These are phyloP conservation scores for Steinernema khuongi DNA, from an alignment of 1,140 invertebrate species.

Conservation along the genomic window DNA sequence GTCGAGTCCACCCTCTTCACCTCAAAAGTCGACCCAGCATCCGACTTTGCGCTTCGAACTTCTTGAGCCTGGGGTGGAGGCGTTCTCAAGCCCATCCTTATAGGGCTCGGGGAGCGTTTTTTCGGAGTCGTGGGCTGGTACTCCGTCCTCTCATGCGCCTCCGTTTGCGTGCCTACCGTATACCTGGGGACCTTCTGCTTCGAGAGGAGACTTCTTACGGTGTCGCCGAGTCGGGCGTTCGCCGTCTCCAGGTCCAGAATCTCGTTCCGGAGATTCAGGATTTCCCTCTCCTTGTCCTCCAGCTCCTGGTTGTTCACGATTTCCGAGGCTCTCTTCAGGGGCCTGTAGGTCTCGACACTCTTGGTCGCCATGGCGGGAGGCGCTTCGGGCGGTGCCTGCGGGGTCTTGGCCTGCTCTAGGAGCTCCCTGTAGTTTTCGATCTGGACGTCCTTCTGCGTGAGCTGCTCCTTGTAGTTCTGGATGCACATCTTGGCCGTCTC, in stretches of 20 bases:
- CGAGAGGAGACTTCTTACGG: not conserved
- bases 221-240: not conserved
- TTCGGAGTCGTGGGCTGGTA: no score
- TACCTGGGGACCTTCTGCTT: not conserved
- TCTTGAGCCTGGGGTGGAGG: not conserved
- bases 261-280: not conserved
- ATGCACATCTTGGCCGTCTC: slow-evolving; percentile 26
- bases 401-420: not conserved
- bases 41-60: no score
- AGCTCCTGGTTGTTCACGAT: slow-evolving; percentile 6
- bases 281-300: slow-evolving; percentile 10
- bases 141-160: not conserved
- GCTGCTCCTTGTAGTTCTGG: slow-evolving; percentile 33
- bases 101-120: not conserved
- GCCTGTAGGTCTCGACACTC: not conserved
- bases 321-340: not conserved
- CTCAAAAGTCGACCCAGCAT: slow-evolving; percentile 1
- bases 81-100: not conserved
- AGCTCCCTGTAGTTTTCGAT: slow-evolving; percentile 32
- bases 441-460: slow-evolving; percentile 27
- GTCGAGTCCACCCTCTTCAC: slow-evolving; percentile 5
- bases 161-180: not conserved
- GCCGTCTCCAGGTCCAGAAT: not conserved
- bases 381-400: not conserved
- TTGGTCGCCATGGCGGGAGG: not conserved